Evolutionary conservation across 1,140 invertebrate genomes (phyloP).

Genomic region (Rhyzopertha dominica): DNA sequence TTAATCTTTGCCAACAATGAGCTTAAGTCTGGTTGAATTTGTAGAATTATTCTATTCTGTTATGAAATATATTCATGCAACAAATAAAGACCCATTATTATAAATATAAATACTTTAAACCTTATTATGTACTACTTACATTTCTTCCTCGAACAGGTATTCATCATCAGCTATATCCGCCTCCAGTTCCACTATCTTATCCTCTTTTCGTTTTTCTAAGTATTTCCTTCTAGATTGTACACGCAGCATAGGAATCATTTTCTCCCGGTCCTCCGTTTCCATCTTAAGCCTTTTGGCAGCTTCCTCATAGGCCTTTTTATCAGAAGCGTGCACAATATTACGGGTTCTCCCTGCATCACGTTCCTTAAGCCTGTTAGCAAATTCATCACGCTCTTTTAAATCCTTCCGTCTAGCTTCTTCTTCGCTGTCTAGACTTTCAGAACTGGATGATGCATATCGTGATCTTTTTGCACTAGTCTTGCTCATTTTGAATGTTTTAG

Average conservation of each 20-base stretch:
- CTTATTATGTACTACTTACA: conserved; percentile 54
- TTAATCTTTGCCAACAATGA: too few relatives aligned
- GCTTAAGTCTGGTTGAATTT: too few relatives aligned
- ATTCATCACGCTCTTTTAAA: conserved; percentile 90
- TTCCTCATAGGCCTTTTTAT: conserved; percentile 80
- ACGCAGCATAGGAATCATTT: conserved; percentile 81
- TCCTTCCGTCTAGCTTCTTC: conserved; percentile 65
- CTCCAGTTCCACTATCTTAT: conserved; percentile 95
- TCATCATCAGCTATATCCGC: conserved; percentile 95
- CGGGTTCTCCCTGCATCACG: conserved; percentile 87
- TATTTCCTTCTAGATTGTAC: conserved; percentile 91
- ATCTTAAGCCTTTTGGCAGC: conserved; percentile 87
- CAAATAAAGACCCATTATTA: too few relatives aligned
- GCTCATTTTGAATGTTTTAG: conserved; percentile 46
- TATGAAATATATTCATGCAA: too few relatives aligned
- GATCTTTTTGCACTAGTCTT: conserved; percentile 45
- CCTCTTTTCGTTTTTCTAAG: conserved; percentile 90
- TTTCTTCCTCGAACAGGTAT: conserved; percentile 84
- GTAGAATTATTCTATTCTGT: too few relatives aligned
- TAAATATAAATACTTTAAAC: too few relatives aligned
- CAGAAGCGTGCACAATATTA: conserved; percentile 69
- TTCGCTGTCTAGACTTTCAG: conserved; percentile 50
- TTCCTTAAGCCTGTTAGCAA: conserved; percentile 80
- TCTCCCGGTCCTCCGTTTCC: conserved; percentile 77
- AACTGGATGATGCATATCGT: conserved; percentile 50